Percentiles rank a stretch among this genome's conserved stretches.
Evolutionary conservation across 2,797 vertebrate genomes (phyloP).

Genomic region (Prunella strophiata): DNA sequence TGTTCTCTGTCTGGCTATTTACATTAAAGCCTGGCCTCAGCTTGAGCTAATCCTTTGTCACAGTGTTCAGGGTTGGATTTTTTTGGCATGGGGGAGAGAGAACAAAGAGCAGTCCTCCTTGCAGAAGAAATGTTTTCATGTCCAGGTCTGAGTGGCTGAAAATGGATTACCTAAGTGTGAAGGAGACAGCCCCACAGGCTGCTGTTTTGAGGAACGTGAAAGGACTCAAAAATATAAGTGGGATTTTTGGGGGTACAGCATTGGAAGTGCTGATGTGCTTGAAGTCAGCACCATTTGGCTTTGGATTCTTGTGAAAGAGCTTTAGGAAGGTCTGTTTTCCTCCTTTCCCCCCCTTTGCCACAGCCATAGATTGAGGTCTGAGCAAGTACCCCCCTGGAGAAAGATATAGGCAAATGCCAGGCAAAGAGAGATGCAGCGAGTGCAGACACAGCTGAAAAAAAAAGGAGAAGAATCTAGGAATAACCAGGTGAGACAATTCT

Average conservation of each 20-base stretch:
- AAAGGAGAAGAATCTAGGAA: neutral
- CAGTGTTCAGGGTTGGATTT: neutral
- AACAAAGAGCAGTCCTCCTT: constrained; percentile 34
- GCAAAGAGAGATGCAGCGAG: neutral
- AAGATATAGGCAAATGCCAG: neutral
- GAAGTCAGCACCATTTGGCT: neutral
- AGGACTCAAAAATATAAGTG: neutral
- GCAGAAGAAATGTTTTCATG: constrained; percentile 24
- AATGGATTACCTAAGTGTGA: constrained; percentile 45
- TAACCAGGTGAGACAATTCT: neutral
- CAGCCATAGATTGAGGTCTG: neutral
- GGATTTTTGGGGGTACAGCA: neutral
- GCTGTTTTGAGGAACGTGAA: neutral
- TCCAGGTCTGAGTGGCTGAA: neutral
- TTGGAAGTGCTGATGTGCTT: neutral
- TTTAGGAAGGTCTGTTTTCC: neutral
- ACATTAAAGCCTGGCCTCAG: constrained; percentile 30
- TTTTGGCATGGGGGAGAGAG: neutral
- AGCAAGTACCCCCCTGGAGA: neutral
- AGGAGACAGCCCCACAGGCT: constrained; percentile 21
- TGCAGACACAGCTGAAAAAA: neutral
- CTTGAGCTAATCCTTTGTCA: constrained; percentile 56
- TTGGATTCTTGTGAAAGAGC: neutral
- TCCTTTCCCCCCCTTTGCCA: neutral
- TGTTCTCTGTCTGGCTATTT: constrained; percentile 55